These are phyloP conservation scores for Bolinopsis microptera DNA, from an alignment of 37 sponge, comb jelly and placozoan genomes.

Conservation along the genomic window DNA sequence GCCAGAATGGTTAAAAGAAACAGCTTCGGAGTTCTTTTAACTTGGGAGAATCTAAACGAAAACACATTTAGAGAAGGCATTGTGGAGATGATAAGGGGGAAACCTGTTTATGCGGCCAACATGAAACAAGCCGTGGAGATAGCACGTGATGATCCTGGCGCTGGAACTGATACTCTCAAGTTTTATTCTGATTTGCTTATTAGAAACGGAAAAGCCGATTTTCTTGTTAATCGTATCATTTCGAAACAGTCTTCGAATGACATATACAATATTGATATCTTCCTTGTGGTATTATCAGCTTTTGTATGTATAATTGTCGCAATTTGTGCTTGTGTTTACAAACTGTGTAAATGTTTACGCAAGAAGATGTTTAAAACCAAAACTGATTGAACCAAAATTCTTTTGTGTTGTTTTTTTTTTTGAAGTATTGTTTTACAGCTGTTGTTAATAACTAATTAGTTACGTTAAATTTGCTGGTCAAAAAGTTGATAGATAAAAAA, in stretches of 20 bases:
- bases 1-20: not conserved
- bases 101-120: not conserved
- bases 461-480: too few relatives aligned
- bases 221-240: not conserved
- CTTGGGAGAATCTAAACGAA: not conserved
- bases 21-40: not conserved
- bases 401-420: too few relatives aligned
- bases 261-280: not conserved
- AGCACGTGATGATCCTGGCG: not conserved
- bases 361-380: too few relatives aligned
- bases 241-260: not conserved
- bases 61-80: not conserved
- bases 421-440: too few relatives aligned
- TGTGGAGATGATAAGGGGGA: not conserved
- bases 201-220: not conserved
- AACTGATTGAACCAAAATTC: too few relatives aligned
- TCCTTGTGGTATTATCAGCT: not conserved
- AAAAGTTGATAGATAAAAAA: too few relatives aligned
- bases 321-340: too few relatives aligned
- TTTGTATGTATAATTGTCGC: too few relatives aligned
- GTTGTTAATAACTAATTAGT: too few relatives aligned
- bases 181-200: not conserved
- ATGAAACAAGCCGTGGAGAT: not conserved
- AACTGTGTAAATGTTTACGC: too few relatives aligned
- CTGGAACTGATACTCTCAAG: not conserved